Evolutionary conservation across 92 coral and sea anemone genomes (phyloP).

Genomic region (Phenganax subtilis): DNA sequence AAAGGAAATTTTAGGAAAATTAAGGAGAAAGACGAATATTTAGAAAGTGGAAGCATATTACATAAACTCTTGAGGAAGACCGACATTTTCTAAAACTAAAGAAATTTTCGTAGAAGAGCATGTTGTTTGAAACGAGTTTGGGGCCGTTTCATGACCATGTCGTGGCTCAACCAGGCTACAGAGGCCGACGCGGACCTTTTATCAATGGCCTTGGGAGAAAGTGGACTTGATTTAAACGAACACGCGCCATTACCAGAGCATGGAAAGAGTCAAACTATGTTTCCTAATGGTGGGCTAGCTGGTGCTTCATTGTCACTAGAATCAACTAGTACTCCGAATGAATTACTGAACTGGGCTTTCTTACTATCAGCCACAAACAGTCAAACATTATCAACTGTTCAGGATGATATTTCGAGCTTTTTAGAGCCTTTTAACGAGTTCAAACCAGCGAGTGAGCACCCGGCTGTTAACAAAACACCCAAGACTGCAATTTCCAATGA

Average conservation of each 20-base stretch:
- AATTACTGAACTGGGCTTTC: conserved; percentile 38
- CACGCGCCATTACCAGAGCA: conserved; percentile 3
- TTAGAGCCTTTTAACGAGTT: conserved; percentile 22
- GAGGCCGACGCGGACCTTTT: conserved; percentile 55
- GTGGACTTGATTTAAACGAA: conserved; percentile 70
- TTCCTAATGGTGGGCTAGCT: neutral
- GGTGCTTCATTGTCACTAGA: conserved; percentile 44
- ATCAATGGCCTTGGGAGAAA: conserved; percentile 73
- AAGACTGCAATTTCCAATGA: neutral
- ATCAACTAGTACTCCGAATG: conserved; percentile 33
- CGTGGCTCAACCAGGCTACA: conserved; percentile 15
- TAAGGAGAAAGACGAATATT: neutral
- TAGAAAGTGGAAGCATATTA: neutral
- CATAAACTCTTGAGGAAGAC: neutral
- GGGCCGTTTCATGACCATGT: neutral
- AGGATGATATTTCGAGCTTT: conserved; percentile 3
- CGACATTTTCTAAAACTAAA: conserved; percentile 16
- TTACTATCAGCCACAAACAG: conserved; percentile 6
- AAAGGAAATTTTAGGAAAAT: neutral
- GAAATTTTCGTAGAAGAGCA: conserved; percentile 19
- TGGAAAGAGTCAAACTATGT: conserved; percentile 45
- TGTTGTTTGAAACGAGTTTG: conserved; percentile 24
- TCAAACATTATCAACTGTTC: neutral
- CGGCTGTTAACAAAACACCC: neutral
- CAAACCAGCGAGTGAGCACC: neutral